phyloP scores from a whole-genome alignment of 2,797 vertebrate species.

The Lacerta agilis region DNA sequence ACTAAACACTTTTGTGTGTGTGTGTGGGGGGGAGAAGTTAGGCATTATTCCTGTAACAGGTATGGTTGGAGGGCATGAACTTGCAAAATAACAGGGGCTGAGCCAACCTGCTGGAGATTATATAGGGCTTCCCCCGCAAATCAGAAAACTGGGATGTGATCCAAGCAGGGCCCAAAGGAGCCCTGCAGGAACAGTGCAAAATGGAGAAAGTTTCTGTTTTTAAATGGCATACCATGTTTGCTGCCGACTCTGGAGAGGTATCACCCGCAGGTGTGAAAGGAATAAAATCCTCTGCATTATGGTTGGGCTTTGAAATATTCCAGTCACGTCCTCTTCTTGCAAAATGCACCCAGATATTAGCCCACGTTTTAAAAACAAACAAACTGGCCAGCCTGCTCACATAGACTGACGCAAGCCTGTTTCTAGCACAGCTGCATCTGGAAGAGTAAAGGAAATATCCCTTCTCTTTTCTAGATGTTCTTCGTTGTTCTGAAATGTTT shows the following conservation, averaged over 20 bases:
- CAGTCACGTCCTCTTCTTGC: not conserved
- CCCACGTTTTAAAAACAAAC: too few species aligned
- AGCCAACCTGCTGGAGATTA: not conserved
- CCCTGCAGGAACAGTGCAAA: not conserved
- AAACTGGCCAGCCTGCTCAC: not conserved
- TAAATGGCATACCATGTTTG: not conserved
- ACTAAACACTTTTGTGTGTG: too few species aligned
- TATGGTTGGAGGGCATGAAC: not conserved
- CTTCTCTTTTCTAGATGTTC: not conserved
- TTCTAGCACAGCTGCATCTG: not conserved
- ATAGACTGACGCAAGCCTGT: not conserved
- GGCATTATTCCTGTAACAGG: too few species aligned
- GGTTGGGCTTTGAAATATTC: not conserved
- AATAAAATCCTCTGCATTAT: not conserved
- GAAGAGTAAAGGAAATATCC: not conserved
- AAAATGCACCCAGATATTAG: not conserved
- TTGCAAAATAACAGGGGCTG: not conserved
- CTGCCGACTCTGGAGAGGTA: not conserved
- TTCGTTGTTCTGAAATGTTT: too few species aligned
- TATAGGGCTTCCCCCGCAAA: too few species aligned
- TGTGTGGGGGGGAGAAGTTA: accelerated
- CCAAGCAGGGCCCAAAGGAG: not conserved
- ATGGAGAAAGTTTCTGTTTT: not conserved
- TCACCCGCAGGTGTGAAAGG: not conserved
- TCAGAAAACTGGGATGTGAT: not conserved